Evolutionary conservation across 2,113 vertebrate genomes (phyloP), one percentile per base, ranked within the genome.

Genomic region (Dinomys branickii): DNA sequence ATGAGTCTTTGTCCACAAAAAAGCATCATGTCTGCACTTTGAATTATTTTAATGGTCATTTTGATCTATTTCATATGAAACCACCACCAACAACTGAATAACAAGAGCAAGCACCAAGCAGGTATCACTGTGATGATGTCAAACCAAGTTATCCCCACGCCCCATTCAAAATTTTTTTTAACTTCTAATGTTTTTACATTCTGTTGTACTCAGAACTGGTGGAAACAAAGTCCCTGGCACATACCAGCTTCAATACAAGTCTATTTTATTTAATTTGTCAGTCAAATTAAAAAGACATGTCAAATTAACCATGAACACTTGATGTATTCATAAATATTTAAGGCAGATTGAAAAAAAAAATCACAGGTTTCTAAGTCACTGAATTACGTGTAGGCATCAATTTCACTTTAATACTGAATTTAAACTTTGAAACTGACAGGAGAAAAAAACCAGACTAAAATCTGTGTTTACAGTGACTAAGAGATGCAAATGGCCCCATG

Each of bases 261-360:
- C 69, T 52, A 38, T 90, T 85, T 63, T 96, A 88, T n/a, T 85
- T 33, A 71, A 90, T 77, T 94, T 90, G 7, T 77, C 30, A 94
- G 77, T 69, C 47, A 50, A 95, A 82, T 24, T 47, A 47, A 95
- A 82, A 30, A 90, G 80, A 92, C 7, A 69, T 17, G 10, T 50
- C 28, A 58, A 91, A 93, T 81, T 90, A 91, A 63, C 44, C 10
- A 44, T 26, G 73, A 92, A 41, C 52, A 63, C 0, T 54, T 95
- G 4, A 83, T 80, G 94, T 89, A 5, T 3, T 95, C 50, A 94
- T 63, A 75, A 96, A 50, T n/a, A 69, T 85, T 33, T 96, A 19
- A 82, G 30, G 22, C 38, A 80, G 58, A 87, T 71, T 5, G 61
- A 89, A 87, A 95, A 69, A 89, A 87, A 95, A 94, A 85, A 80